Evolutionary conservation across 2,888 invertebrate species (phyloP), one percentile per base, ranked within the genome.

Genomic region (Adelphocoris suturalis): DNA sequence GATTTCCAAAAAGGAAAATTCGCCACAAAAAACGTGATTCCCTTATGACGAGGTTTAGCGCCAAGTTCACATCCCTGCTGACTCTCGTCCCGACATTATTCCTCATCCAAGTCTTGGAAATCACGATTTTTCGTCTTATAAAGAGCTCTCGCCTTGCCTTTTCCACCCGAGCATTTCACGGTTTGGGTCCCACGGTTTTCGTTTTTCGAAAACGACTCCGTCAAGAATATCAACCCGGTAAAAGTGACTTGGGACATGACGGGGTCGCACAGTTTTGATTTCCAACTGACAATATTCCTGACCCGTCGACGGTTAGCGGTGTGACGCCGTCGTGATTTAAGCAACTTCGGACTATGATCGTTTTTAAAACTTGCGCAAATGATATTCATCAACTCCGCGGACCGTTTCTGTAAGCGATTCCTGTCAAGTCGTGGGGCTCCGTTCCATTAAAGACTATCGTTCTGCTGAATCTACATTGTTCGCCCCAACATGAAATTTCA

Each of bases 141-240:
- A 68, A 68, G 68, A 68, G 68, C 68, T 68, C 23, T 82, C 52
- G 82, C 48, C 52, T 82, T 23, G n/a, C n/a, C n/a, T 27, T 12
- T 82, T 82, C 52, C 23, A 11, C 52, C 27, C 16, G 19, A 47
- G 27, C 52, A 52, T 82, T 82, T 82, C 82, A 52, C 82, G 47
- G 82, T 23, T 27, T 52, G 47, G 82, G 23, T 82, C 82, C 82
- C 82, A 82, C 82, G 82, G 82, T 52, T 52, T 82, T 82, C 52
- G 23, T 16, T 48, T 82, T 48, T 78, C 47, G 52, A 82, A 52
- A 82, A 82, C 27, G 47, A 19, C 46, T 78, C 78, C 46, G 78
- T 47, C 78, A 78, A 37, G 78, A 78, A n/a, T 16, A 78, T 68
- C 68, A 68, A 68, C 68, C 68, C 23, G 46, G 78, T 47, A 48